These are phyloP conservation scores for Apteryx owenii DNA, from an alignment of 2,113 vertebrate genomes.

Conservation along the genomic window DNA sequence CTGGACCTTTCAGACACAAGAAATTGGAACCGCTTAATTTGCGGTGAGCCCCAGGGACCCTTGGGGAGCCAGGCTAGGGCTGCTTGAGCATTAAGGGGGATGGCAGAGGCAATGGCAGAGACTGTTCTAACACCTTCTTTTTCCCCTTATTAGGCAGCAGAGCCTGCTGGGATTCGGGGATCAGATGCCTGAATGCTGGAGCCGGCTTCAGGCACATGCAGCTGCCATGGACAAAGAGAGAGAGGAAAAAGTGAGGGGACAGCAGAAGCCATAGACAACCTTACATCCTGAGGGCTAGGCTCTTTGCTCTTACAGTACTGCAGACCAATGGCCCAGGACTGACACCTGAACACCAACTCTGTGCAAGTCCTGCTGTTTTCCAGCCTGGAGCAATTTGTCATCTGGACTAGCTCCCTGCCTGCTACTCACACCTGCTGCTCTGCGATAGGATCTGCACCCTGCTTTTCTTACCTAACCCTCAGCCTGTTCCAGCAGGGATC, in stretches of 20 bases:
- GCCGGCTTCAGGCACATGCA: conserved; percentile 2
- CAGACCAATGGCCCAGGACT: not conserved
- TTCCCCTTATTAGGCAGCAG: not conserved
- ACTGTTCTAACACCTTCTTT: not conserved
- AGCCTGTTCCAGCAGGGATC: not conserved
- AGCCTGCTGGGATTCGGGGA: not conserved
- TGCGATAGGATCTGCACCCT: not conserved
- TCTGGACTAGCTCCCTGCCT: not conserved
- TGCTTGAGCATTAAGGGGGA: not conserved
- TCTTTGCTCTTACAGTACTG: not conserved
- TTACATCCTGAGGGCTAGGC: not conserved
- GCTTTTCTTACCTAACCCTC: not conserved
- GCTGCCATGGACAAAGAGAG: conserved; percentile 3
- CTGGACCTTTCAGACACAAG: not conserved
- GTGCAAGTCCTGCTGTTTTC: not conserved
- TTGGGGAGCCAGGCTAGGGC: not conserved
- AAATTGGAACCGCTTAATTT: not conserved
- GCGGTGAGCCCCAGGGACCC: not conserved
- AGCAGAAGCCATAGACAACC: conserved; percentile 1
- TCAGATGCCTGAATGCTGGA: conserved; percentile 43
- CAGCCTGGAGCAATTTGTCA: not conserved
- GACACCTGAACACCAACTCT: not conserved
- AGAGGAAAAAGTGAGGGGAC: not conserved
- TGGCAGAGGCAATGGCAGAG: not conserved
- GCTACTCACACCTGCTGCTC: not conserved